A percentile compares a stretch with the other conserved stretches of the same genome.
phyloP scores from a whole-genome alignment of 2,888 invertebrate genomes.

The Drosophila merina region DNA sequence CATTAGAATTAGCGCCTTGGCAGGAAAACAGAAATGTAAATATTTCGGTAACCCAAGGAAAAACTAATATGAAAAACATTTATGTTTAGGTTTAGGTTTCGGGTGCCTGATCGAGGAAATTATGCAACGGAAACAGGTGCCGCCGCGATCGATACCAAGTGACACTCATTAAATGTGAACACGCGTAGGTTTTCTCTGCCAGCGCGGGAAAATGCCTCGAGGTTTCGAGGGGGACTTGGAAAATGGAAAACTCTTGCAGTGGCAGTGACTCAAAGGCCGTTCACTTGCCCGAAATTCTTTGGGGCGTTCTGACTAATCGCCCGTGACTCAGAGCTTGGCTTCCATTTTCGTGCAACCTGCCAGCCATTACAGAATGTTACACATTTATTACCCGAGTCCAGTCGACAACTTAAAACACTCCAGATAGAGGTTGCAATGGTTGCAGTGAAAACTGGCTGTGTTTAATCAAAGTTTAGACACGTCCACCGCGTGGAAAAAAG shows the following conservation, averaged over 20 bases:
- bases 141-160: constrained; percentile 43
- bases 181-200: constrained; percentile 42
- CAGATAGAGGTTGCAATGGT: constrained; percentile 18
- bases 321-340: constrained; percentile 62
- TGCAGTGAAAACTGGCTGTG: constrained; percentile 37
- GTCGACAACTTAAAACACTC: neutral
- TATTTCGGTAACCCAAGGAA: constrained; percentile 50
- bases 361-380: constrained; percentile 62
- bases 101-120: constrained; percentile 21
- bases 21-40: constrained; percentile 52
- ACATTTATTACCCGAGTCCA: constrained; percentile 51
- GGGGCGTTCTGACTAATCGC: constrained; percentile 62
- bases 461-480: constrained; percentile 48
- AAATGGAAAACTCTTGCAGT: constrained; percentile 21
- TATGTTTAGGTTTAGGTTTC: constrained; percentile 3
- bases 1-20: constrained; percentile 67
- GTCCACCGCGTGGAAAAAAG: constrained; percentile 33
- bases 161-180: constrained; percentile 56
- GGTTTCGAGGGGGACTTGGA: neutral
- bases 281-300: constrained; percentile 52
- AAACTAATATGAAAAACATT: constrained; percentile 9
- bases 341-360: neutral
- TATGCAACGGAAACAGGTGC: constrained; percentile 74
- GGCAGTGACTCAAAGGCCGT: constrained; percentile 47
- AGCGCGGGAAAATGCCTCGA: constrained; percentile 45